These are phyloP conservation scores for Pantherophis vulpinus DNA, from an alignment of 2,797 vertebrate genomes.

Conservation along the genomic window DNA sequence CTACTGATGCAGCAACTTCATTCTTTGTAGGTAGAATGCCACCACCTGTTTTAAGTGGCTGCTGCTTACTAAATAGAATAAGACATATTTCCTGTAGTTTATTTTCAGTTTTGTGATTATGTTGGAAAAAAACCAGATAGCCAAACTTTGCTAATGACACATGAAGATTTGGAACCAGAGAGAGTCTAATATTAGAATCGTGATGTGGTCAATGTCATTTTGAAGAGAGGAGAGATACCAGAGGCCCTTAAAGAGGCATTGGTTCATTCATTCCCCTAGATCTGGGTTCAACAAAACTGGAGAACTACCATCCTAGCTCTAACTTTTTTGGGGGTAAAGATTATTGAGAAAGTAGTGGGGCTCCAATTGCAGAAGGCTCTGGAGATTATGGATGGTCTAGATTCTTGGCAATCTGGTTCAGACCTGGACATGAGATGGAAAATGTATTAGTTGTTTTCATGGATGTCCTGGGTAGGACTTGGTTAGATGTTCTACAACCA, in stretches of 20 bases:
- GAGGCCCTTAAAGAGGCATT: neutral
- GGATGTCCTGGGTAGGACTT: neutral
- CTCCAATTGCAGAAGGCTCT: neutral
- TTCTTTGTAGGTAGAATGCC: neutral
- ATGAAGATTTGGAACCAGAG: neutral
- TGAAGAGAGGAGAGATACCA: neutral
- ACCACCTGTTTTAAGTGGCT: neutral
- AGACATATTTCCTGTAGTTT: neutral
- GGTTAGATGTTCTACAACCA: neutral
- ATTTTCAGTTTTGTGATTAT: neutral
- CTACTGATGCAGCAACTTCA: neutral
- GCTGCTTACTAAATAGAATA: neutral
- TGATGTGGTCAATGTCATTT: neutral
- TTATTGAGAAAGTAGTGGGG: neutral
- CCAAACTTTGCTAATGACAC: neutral
- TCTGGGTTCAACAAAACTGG: neutral
- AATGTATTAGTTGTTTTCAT: neutral
- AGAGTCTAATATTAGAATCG: neutral
- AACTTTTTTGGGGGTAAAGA: neutral
- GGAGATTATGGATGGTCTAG: neutral
- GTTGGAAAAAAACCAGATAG: neutral
- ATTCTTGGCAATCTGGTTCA: neutral
- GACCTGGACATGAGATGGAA: neutral
- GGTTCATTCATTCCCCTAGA: neutral
- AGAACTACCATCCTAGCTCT: neutral